Evolutionary conservation across 2,113 vertebrate species (phyloP).

Genomic region (Cebidichthys violaceus): DNA sequence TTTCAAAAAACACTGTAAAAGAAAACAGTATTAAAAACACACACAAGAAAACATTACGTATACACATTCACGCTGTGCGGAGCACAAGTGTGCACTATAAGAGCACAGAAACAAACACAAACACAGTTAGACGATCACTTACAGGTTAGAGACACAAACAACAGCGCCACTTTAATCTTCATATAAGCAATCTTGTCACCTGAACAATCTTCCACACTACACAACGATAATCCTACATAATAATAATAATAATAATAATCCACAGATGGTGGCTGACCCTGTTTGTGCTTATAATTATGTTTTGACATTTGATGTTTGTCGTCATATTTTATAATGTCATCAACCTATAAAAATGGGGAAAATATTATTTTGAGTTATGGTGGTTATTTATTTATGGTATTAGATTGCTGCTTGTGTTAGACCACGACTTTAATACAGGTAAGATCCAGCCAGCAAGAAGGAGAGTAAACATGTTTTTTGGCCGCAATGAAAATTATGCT

Average conservation of each 20-base stretch:
- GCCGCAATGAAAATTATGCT: too few species aligned
- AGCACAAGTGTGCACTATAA: not conserved
- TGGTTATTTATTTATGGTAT: too few species aligned
- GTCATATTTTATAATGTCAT: too few species aligned
- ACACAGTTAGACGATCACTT: not conserved
- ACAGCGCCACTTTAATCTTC: slow-evolving; percentile 4
- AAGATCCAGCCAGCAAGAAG: too few species aligned
- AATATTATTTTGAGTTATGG: too few species aligned
- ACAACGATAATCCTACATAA: not conserved
- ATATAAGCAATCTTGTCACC: not conserved
- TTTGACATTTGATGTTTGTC: not conserved
- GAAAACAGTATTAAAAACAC: slow-evolving; percentile 74
- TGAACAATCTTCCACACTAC: not conserved
- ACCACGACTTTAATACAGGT: too few species aligned
- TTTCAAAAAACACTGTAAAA: slow-evolving; percentile 77
- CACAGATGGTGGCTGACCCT: not conserved
- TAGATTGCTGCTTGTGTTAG: too few species aligned
- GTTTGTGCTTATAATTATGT: not conserved
- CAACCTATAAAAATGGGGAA: too few species aligned
- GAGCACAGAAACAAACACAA: slow-evolving; percentile 9
- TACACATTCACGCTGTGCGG: slow-evolving; percentile 10
- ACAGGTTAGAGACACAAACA: slow-evolving; percentile 19
- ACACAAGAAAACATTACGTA: slow-evolving; percentile 58
- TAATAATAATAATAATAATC: not conserved
- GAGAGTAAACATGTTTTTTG: too few species aligned